Evolutionary conservation across 1,140 invertebrate genomes (phyloP).

Genomic region (Aphelenchoides avenae): DNA sequence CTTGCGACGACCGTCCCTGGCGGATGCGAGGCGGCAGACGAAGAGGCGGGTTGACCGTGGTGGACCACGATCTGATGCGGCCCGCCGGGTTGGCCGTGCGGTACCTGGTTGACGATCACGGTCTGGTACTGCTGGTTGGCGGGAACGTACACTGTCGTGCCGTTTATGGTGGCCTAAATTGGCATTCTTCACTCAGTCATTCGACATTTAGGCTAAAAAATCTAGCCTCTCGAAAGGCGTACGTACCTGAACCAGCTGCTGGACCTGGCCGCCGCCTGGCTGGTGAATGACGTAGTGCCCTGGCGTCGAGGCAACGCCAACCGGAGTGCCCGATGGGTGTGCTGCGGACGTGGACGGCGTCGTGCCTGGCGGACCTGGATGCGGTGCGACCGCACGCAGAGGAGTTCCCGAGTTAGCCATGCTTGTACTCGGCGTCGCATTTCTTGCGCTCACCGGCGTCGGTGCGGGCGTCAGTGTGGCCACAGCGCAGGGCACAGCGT

Average conservation of each 20-base stretch:
- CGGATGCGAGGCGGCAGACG: too few relatives aligned
- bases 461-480: conserved; percentile 4
- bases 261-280: not conserved
- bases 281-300: not conserved
- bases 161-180: conserved; percentile 20
- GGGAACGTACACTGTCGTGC: conserved; percentile 14
- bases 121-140: conserved; percentile 15
- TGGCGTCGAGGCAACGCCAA: not conserved
- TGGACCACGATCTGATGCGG: conserved; percentile 14
- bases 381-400: not conserved
- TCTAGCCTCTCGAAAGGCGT: too few relatives aligned
- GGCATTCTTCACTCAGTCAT: too few relatives aligned
- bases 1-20: too few relatives aligned
- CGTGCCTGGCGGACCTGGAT: not conserved
- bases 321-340: not conserved
- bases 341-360: not conserved
- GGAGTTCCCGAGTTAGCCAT: conserved; percentile 2
- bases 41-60: too few relatives aligned
- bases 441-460: not conserved
- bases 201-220: too few relatives aligned
- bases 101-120: conserved; percentile 5
- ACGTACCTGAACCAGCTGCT: conserved; percentile 17
- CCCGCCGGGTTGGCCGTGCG: not conserved
- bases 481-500: conserved; percentile 12
- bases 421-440: too few relatives aligned